phyloP scores from a whole-genome alignment of 1,140 invertebrate species.

The Caenorhabditis briggsae region DNA sequence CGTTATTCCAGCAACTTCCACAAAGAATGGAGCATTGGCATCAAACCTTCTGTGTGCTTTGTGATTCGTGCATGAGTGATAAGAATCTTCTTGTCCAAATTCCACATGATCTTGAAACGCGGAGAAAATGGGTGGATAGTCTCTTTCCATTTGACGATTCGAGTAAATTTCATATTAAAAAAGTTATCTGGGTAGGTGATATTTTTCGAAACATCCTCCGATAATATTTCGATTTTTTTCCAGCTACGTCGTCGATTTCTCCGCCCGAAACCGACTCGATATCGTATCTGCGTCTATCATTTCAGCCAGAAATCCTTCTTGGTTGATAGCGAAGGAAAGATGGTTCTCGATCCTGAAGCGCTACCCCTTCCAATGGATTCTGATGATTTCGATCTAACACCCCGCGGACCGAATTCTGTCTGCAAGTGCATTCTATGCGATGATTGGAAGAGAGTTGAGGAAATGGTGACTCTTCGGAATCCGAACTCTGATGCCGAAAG shows the following conservation, averaged over 20 bases:
- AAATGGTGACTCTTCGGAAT: slow-evolving; percentile 27
- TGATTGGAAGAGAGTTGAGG: slow-evolving; percentile 21
- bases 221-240: not conserved
- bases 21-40: slow-evolving; percentile 46
- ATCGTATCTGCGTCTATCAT: slow-evolving; percentile 56
- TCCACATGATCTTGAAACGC: slow-evolving; percentile 28
- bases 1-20: slow-evolving; percentile 32
- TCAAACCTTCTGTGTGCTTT: slow-evolving; percentile 53
- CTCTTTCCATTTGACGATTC: slow-evolving; percentile 1
- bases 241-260: slow-evolving; percentile 28
- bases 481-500: slow-evolving; percentile 51
- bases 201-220: not conserved
- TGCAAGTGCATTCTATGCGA: slow-evolving; percentile 55
- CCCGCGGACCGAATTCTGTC: slow-evolving; percentile 2
- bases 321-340: slow-evolving; percentile 14
- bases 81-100: slow-evolving; percentile 31
- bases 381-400: slow-evolving; percentile 48
- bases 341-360: slow-evolving; percentile 21
- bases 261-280: slow-evolving; percentile 45
- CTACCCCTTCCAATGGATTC: slow-evolving; percentile 43
- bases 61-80: slow-evolving; percentile 43
- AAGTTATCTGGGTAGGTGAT: not conserved
- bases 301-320: slow-evolving; percentile 17
- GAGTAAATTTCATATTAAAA: slow-evolving; percentile 25
- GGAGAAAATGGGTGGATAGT: slow-evolving; percentile 30